A percentile compares a stretch with the other conserved stretches of the same genome.
phyloP scores from a whole-genome alignment of 1,140 invertebrate species.

The Hyposmocoma kahamanoa region DNA sequence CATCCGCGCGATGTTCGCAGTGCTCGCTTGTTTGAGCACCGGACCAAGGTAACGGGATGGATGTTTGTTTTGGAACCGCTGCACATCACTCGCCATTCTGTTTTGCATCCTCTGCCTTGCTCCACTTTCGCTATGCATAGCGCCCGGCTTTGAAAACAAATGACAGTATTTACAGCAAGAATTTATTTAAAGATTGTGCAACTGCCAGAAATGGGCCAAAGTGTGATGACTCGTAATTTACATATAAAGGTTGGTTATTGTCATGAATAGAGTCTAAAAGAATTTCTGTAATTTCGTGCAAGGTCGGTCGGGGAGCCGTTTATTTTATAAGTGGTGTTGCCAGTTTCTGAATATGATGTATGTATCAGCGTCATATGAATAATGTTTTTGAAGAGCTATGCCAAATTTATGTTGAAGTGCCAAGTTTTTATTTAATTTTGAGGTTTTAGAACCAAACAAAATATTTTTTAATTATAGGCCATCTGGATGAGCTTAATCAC shows the following conservation, averaged over 20 bases:
- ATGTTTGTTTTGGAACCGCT: slow-evolving; percentile 35
- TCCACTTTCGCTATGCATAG: slow-evolving; percentile 6
- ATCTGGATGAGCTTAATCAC: too few species aligned
- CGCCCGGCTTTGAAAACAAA: not conserved
- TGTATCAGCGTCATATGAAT: too few species aligned
- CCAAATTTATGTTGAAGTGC: too few species aligned
- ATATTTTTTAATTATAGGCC: too few species aligned
- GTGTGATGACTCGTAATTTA: not conserved
- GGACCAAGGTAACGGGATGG: slow-evolving; percentile 33
- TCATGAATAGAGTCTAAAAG: not conserved
- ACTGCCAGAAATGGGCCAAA: not conserved
- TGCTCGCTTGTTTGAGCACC: slow-evolving; percentile 25
- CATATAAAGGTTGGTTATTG: not conserved
- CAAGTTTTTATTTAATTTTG: too few species aligned
- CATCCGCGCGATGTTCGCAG: slow-evolving; percentile 44
- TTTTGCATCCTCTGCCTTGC: slow-evolving; percentile 5
- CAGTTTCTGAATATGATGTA: too few species aligned
- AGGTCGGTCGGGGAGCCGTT: too few species aligned
- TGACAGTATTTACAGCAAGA: not conserved
- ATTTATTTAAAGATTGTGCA: not conserved
- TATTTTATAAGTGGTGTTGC: too few species aligned
- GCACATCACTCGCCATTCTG: slow-evolving; percentile 7
- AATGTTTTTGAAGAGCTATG: too few species aligned
- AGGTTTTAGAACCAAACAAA: too few species aligned
- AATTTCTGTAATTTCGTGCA: not conserved